Conservation (phyloP, 2,113 vertebrate species). For the Oreochromis aureus region DNA sequence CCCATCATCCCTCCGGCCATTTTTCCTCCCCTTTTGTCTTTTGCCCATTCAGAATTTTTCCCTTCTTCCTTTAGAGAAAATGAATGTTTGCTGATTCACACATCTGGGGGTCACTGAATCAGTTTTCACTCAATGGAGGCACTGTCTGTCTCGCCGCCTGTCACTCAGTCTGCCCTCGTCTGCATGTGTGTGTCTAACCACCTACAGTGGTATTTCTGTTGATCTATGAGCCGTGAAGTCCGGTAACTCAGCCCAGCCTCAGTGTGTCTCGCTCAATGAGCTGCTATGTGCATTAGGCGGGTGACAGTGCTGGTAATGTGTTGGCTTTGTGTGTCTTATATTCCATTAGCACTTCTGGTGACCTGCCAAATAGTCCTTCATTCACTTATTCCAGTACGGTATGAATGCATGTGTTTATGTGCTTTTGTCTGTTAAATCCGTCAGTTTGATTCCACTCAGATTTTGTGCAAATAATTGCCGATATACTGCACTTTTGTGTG, state of each 20-base stretch:
- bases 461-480: slow-evolving; percentile 19
- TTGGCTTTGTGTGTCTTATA: slow-evolving; percentile 45
- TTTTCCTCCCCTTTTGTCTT: slow-evolving; percentile 52
- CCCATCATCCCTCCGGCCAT: slow-evolving; percentile 35
- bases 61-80: slow-evolving; percentile 36
- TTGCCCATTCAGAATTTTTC: slow-evolving; percentile 40
- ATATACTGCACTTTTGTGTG: not conserved
- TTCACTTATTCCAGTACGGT: slow-evolving; percentile 40
- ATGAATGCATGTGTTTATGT: slow-evolving; percentile 42
- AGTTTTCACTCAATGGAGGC: slow-evolving; percentile 54
- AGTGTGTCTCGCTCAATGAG: slow-evolving; percentile 43
- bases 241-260: slow-evolving; percentile 47
- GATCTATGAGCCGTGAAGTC: slow-evolving; percentile 59
- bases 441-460: not conserved
- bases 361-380: slow-evolving; percentile 38
- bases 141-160: slow-evolving; percentile 44
- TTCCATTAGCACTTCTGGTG: slow-evolving; percentile 46
- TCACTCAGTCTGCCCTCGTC: not conserved
- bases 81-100: slow-evolving; percentile 72
- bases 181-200: slow-evolving; percentile 33
- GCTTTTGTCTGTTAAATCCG: slow-evolving; percentile 3
- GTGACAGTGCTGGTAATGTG: slow-evolving; percentile 39
- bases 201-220: slow-evolving; percentile 62
- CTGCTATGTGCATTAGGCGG: slow-evolving; percentile 37
- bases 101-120: slow-evolving; percentile 59